Evolutionary conservation across 2,888 invertebrate species (phyloP), one percentile per base, ranked within the genome.

Genomic region (Linnaemya vulpina): DNA sequence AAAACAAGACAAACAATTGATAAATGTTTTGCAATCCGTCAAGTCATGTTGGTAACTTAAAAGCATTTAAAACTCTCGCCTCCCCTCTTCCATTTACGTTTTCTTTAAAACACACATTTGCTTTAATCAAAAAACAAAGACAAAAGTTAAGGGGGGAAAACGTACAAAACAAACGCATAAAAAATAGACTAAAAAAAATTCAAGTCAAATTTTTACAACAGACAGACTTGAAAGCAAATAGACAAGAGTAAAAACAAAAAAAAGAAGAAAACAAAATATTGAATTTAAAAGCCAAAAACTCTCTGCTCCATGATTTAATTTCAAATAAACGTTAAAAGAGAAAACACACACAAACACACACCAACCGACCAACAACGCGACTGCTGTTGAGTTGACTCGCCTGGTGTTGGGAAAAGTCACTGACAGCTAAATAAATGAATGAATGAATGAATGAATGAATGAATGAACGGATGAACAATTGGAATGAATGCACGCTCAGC

Each of bases 371-470:
- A 67, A 55, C 58, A n/a, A n/a, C n/a, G n/a, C n/a, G 25, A 67
- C 49, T 25, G 22, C 35, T 71, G 79, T 53, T 55, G 40, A 62
- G 51, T 17, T 9, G 71, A 38, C 62, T 73, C 76, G 82, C 15
- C 60, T 63, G 43, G 43, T 55, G 63, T 83, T 81, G 74, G 43
- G 38, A 83, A 84, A 84, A 86, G 84, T 86, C 80, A 83, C 85
- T 86, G 85, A 86, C 86, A 85, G 85, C 86, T 68, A 79, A 86
- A 78, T 83, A 80, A 85, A 83, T 85, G 82, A 86, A 86, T 85
- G 75, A 80, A 86, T 85, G 75, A 80, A 84, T 74, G 67, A 74
- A n/a, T n/a, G n/a, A n/a, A n/a, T 85, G 82, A 86, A 86, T 85
- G 30, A 30, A 84, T 77, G 67, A 60, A 60, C 60, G 38, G 38